phyloP scores from a whole-genome alignment of 2,113 vertebrate species.

The Malurus melanocephalus region DNA sequence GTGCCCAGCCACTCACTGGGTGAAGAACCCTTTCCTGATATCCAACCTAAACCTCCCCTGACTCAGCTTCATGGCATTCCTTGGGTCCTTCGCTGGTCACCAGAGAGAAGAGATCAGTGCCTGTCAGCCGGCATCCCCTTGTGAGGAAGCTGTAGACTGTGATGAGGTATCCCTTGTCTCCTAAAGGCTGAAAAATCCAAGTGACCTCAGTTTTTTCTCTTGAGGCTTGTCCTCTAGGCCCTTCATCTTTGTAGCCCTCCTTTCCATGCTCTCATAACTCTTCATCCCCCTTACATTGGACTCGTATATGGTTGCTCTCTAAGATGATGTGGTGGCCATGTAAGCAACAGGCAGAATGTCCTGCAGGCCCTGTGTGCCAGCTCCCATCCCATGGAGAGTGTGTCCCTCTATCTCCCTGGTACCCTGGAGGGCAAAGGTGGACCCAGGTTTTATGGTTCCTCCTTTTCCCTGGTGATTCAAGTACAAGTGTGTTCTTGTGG shows the following conservation, averaged over 20 bases:
- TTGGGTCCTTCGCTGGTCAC: neutral
- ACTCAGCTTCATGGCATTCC: neutral
- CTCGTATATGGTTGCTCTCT: neutral
- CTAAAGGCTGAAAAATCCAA: neutral
- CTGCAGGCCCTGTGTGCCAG: neutral
- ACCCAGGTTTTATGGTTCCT: neutral
- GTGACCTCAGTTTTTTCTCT: neutral
- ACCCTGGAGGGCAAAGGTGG: neutral
- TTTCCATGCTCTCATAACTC: neutral
- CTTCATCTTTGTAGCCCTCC: neutral
- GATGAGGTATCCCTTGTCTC: neutral
- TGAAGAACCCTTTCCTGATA: neutral
- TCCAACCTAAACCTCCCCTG: neutral
- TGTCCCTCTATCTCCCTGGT: neutral
- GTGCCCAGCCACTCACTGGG: accelerated
- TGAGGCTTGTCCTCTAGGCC: neutral
- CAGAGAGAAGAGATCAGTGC: neutral
- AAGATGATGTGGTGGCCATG: neutral
- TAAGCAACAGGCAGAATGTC: slow-evolving; percentile 16
- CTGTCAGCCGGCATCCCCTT: neutral
- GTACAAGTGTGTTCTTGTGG: neutral
- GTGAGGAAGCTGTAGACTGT: neutral
- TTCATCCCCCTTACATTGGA: neutral
- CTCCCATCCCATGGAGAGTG: neutral
- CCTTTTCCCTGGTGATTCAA: neutral